Base-by-base conservation (phyloP, 2,888 invertebrate genomes). In the Agonopterix subpropinquella region DNA sequence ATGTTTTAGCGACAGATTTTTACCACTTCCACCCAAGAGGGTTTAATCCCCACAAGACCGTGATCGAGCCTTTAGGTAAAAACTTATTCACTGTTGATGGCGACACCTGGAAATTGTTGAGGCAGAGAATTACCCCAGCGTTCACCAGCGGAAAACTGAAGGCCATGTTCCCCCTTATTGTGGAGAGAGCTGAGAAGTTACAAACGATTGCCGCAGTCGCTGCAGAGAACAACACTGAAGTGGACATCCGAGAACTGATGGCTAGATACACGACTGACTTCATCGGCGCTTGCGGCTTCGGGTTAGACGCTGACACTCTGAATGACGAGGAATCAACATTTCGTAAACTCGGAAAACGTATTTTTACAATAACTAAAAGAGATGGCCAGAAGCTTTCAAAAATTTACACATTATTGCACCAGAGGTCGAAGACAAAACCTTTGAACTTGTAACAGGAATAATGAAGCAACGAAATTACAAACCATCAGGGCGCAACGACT, bases 231-330 rank as follows among this genome's bases (percentile, higher is more conserved):
- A 65, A 35, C 9, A 47, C n/a, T 11, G 47, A 47, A 36, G 36
- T 44, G n/a, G 83, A 85, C 50, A 72, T 75, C 2, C 69, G 78
- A 37, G 86, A 85, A 51, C 68, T 84, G 0, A 85, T 86, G 83
- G 84, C 84, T 2, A 69, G 86, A 44, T 86, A 82, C 41, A 83
- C 84, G 1, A 85, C 83, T 1, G 86, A 86, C 54, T 82, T 85
- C 51, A 85, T 86, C 8, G 86, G 86, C 4, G 79, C 72, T 1
- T 84, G 83, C 57, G 85, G 80, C n/a, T 86, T 86, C 56, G 86
- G 86, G 11, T 72, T 87, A 3, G 67, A 83, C 46, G 79, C 77
- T 69, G 81, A 85, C 50, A 58, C 82, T 1, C 57, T 86, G n/a
- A 67, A 60, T 37, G 72, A 80, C 11, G 81, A 83, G 59, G 76